Percentiles rank a stretch among this genome's conserved stretches.
These are phyloP conservation scores for Petrocephalus zakoni DNA, from an alignment of 2,113 vertebrate species.

Conservation along the genomic window DNA sequence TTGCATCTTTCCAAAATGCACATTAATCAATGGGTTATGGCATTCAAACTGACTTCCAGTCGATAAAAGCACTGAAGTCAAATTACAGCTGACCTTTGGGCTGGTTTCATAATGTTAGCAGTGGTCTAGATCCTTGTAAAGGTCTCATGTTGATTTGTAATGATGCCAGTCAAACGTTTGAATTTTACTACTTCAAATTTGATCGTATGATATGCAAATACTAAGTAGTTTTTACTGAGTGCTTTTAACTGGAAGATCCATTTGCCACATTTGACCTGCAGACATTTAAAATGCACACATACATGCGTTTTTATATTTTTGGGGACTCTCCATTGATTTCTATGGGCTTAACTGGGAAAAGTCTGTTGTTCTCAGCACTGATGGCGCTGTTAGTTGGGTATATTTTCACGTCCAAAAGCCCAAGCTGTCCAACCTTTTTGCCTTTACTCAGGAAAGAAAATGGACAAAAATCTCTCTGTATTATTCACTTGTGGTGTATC, in stretches of 20 bases:
- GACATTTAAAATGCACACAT: not conserved
- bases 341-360: not conserved
- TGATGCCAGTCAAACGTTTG: not conserved
- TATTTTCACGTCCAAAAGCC: not conserved
- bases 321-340: too few species aligned
- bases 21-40: constrained; percentile 22
- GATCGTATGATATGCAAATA: not conserved
- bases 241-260: not conserved
- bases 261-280: not conserved
- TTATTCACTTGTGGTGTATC: not conserved
- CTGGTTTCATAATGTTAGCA: not conserved
- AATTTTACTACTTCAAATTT: constrained; percentile 12
- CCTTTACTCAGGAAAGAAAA: not conserved
- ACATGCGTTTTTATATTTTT: not conserved
- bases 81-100: constrained; percentile 26
- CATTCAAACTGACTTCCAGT: constrained; percentile 17
- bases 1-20: constrained; percentile 27
- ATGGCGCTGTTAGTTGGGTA: not conserved
- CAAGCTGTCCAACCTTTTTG: not conserved
- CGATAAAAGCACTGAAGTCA: constrained; percentile 21
- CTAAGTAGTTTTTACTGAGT: not conserved
- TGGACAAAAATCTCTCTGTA: not conserved
- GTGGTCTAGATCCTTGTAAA: not conserved
- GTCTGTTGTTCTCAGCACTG: not conserved
- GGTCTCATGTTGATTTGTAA: not conserved